phyloP scores from a whole-genome alignment of 2,888 invertebrate genomes.

The Troides aeacus region DNA sequence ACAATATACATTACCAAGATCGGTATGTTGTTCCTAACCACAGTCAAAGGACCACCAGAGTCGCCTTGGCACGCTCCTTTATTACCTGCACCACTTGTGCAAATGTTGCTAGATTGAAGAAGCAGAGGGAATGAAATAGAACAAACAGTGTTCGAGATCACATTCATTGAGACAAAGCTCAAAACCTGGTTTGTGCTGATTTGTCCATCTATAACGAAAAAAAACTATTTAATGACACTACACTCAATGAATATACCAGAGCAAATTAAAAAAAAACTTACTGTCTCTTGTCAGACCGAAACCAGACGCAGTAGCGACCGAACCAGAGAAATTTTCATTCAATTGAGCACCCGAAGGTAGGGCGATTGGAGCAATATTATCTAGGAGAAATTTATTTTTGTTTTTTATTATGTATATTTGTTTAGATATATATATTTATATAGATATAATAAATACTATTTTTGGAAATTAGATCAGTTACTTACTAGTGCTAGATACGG shows the following conservation, averaged over 20 bases:
- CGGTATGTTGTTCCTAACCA: conserved; percentile 35
- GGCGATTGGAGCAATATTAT: conserved; percentile 31
- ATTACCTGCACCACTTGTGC: conserved; percentile 36
- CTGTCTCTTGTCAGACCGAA: conserved; percentile 31
- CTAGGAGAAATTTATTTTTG: conserved; percentile 22
- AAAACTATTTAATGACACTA: not conserved
- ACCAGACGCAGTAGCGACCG: conserved; percentile 50
- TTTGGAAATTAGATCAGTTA: not conserved
- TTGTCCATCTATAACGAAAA: conserved; percentile 32
- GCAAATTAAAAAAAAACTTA: not conserved
- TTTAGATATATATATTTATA: no score
- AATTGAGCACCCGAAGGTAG: conserved; percentile 39
- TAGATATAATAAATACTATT: not conserved
- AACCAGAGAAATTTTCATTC: conserved; percentile 40
- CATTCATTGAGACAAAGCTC: conserved; percentile 41
- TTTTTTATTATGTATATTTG: no score
- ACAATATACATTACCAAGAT: conserved; percentile 43
- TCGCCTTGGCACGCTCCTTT: conserved; percentile 53
- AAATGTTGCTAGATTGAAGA: conserved; percentile 48
- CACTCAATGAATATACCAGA: not conserved
- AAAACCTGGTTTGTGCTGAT: conserved; percentile 36
- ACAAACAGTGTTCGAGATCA: conserved; percentile 49
- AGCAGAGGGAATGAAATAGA: conserved; percentile 39
- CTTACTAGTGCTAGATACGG: conserved; percentile 6
- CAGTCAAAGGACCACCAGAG: conserved; percentile 59